phyloP scores from a whole-genome alignment of 2,888 invertebrate species.

The Uloborus plumipes region DNA sequence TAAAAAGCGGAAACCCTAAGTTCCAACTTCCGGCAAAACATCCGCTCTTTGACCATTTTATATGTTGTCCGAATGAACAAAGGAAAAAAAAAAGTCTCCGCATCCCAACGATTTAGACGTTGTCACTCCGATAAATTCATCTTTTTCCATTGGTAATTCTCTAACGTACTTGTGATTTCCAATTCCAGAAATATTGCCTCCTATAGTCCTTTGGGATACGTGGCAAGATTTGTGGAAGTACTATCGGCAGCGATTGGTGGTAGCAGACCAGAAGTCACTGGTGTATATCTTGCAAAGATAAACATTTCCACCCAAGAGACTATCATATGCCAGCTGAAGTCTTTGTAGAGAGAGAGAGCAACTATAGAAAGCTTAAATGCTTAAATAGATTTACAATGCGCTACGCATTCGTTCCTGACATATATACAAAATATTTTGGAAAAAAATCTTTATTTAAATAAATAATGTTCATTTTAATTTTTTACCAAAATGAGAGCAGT shows the following conservation, averaged over 20 bases:
- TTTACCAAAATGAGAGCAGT: no score
- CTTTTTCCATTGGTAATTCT: conserved; percentile 28
- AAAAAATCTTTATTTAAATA: no score
- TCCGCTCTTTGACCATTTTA: no score
- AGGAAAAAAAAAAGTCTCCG: no score
- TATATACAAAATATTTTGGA: no score
- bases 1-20: no score
- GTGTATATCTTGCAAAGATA: conserved; percentile 16
- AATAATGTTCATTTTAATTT: no score
- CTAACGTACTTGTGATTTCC: conserved; percentile 11
- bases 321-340: conserved; percentile 6
- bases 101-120: conserved; percentile 10
- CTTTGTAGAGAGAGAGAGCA: background rate
- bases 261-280: conserved; percentile 29
- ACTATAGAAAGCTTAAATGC: background rate
- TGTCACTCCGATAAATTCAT: conserved; percentile 38
- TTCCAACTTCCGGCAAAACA: no score
- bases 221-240: conserved; percentile 29
- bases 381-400: no score
- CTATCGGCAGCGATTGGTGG: conserved; percentile 33
- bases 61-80: no score
- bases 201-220: conserved; percentile 22
- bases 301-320: conserved; percentile 1
- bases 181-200: conserved; percentile 18
- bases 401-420: no score